Evolutionary conservation across 2,888 invertebrate genomes (phyloP).

Genomic region (Andrena bucephala): DNA sequence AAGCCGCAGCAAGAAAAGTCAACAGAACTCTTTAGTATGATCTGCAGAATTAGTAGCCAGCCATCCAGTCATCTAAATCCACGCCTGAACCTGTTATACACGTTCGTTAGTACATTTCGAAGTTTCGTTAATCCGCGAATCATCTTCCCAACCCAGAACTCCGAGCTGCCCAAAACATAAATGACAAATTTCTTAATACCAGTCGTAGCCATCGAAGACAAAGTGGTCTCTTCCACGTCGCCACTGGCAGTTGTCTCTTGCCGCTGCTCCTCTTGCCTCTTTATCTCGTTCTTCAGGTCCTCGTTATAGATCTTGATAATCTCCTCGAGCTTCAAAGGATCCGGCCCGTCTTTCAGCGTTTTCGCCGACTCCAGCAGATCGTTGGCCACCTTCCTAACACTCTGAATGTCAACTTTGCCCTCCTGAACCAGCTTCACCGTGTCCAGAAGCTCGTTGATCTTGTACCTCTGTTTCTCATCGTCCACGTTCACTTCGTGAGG

Average conservation of each 20-base stretch:
- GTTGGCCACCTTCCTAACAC: constrained; percentile 77
- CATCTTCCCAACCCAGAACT: constrained; percentile 75
- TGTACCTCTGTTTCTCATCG: constrained; percentile 85
- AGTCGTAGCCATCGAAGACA: constrained; percentile 62
- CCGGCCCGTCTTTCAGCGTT: constrained; percentile 79
- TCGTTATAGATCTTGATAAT: constrained; percentile 79
- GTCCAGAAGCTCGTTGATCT: constrained; percentile 83
- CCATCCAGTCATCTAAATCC: constrained; percentile 55
- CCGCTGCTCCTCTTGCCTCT: constrained; percentile 77
- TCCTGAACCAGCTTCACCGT: constrained; percentile 81
- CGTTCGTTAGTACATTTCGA: constrained; percentile 72
- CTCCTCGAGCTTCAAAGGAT: constrained; percentile 81
- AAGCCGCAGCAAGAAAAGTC: not conserved
- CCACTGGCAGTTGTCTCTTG: constrained; percentile 33
- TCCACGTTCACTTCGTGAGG: constrained; percentile 76
- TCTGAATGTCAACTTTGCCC: constrained; percentile 77
- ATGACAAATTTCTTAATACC: constrained; percentile 81
- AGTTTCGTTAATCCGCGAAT: constrained; percentile 76
- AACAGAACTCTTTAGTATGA: not conserved
- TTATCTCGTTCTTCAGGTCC: constrained; percentile 83
- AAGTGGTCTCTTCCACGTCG: constrained; percentile 7
- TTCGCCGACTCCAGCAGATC: constrained; percentile 78
- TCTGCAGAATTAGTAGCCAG: constrained; percentile 12
- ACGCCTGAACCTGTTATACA: constrained; percentile 67
- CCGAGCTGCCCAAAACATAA: constrained; percentile 74